A percentile compares a stretch with the other conserved stretches of the same genome.
phyloP scores from a whole-genome alignment of 1,140 invertebrate species.

The Acromyrmex echinatior region DNA sequence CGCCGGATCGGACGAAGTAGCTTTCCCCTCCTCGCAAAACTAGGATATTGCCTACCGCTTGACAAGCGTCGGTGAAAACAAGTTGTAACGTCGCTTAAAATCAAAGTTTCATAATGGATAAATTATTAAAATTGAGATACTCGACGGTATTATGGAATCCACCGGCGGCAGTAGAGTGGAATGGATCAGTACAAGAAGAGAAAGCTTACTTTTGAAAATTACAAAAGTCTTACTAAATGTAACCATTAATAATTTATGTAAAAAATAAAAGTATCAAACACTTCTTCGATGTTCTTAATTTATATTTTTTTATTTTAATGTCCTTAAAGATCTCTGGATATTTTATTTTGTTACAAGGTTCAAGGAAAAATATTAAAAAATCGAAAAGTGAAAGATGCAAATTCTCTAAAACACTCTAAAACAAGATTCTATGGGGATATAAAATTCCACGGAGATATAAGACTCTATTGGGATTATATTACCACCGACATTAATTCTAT shows the following conservation, averaged over 20 bases:
- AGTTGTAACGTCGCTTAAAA: slow-evolving; percentile 2
- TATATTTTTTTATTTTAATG: background rate
- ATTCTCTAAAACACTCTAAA: background rate
- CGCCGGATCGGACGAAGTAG: background rate
- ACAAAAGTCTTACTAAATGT: background rate
- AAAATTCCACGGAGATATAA: background rate
- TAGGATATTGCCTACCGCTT: background rate
- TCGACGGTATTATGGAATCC: background rate
- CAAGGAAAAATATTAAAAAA: background rate
- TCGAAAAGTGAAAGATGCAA: background rate
- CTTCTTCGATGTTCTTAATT: background rate
- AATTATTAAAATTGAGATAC: slow-evolving; percentile 28
- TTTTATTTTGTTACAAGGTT: background rate
- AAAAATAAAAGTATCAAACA: background rate
- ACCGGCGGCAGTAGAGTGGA: background rate
- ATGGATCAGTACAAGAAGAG: background rate
- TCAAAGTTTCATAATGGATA: slow-evolving; percentile 13
- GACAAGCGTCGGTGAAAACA: background rate
- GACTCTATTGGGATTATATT: slow-evolving; percentile 37
- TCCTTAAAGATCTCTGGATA: background rate
- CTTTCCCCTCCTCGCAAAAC: background rate
- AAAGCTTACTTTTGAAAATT: background rate
- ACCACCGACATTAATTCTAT: slow-evolving; percentile 67
- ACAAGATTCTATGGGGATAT: slow-evolving; percentile 27
- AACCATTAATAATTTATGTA: background rate